Percentiles rank a stretch among this genome's conserved stretches.
Conservation (phyloP, 2,797 vertebrate genomes). For the Austrolebias charrua region DNA sequence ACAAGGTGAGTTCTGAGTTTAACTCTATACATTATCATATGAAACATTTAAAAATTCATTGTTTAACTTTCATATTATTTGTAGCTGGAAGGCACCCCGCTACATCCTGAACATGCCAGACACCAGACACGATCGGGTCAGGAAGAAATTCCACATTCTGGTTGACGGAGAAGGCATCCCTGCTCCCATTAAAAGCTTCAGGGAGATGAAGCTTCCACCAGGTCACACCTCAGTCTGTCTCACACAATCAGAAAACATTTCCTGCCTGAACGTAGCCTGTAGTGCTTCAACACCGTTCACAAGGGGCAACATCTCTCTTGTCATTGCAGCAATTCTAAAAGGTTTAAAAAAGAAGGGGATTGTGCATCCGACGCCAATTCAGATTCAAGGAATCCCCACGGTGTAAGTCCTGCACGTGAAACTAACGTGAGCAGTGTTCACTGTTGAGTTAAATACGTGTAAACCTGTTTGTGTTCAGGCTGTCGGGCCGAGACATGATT, state of each 20-base stretch:
- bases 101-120: conserved; percentile 91
- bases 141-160: conserved; percentile 96
- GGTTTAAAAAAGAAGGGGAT: conserved; percentile 99
- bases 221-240: conserved; percentile 68
- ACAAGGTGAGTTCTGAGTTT: conserved; percentile 83
- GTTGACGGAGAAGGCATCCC: conserved; percentile 96
- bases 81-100: conserved; percentile 90
- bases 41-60: neutral
- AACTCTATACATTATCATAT: neutral
- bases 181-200: conserved; percentile 95
- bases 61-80: conserved; percentile 15
- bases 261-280: neutral
- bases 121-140: conserved; percentile 89
- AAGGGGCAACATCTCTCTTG: neutral
- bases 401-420: conserved; percentile 81
- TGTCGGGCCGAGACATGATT: conserved; percentile 98
- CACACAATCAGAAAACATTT: neutral
- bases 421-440: neutral
- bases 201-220: conserved; percentile 98
- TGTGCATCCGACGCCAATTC: conserved; percentile 95
- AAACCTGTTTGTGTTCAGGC: conserved; percentile 70
- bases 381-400: conserved; percentile 97
- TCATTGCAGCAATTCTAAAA: conserved; percentile 88
- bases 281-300: neutral
- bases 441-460: neutral